These are phyloP conservation scores for Mystacornis crossleyi DNA, from an alignment of 2,113 vertebrate genomes.

Conservation along the genomic window DNA sequence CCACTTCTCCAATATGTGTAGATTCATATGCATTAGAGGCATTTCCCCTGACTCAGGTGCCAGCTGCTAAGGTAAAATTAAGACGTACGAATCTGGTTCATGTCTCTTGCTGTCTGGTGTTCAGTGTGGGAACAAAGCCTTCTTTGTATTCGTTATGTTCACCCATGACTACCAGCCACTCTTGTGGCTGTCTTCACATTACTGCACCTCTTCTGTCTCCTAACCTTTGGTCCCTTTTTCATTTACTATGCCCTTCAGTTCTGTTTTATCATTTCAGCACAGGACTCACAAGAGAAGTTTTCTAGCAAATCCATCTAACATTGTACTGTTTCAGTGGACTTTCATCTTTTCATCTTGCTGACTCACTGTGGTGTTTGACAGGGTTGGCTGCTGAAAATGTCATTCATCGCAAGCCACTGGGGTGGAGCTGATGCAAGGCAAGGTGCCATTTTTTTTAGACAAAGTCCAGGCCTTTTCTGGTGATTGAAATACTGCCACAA, in stretches of 20 bases:
- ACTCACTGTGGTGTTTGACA: not conserved
- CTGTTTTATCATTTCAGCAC: not conserved
- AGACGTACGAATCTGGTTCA: not conserved
- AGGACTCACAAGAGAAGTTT: not conserved
- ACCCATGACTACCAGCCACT: not conserved
- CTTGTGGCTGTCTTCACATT: not conserved
- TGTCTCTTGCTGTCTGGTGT: not conserved
- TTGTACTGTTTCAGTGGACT: not conserved
- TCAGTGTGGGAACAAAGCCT: not conserved
- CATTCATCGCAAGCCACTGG: not conserved
- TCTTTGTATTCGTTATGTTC: not conserved
- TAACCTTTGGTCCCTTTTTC: not conserved
- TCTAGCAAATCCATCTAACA: not conserved
- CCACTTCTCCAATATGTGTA: not conserved
- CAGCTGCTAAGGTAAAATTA: not conserved
- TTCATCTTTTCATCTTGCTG: not conserved
- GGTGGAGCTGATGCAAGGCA: not conserved
- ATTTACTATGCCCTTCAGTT: not conserved
- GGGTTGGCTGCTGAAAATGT: not conserved
- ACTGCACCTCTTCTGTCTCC: not conserved
- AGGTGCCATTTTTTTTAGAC: not conserved
- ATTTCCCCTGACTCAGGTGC: not conserved
- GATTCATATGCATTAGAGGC: not conserved
- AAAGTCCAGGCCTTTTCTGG: not conserved
- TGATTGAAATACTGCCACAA: not conserved